Conservation (phyloP, 2,797 vertebrate genomes). For the Hydrolagus colliei region DNA sequence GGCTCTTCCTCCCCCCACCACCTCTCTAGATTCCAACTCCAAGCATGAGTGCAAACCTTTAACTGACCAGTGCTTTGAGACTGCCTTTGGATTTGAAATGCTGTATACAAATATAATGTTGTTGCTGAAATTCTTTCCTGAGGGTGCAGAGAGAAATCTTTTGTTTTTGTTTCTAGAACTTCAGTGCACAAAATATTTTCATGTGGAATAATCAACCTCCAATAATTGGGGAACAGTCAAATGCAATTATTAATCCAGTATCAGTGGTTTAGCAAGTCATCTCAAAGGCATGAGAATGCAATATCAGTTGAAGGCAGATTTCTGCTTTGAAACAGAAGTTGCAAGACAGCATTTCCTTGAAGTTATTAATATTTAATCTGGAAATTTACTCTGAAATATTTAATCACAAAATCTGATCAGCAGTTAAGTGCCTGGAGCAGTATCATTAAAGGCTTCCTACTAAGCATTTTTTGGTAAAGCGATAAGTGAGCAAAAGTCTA, state of each 20-base stretch:
- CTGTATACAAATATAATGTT: no score
- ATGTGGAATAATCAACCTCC: neutral
- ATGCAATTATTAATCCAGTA: neutral
- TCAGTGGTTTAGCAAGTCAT: neutral
- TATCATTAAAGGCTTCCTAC: neutral
- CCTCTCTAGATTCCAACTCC: no score
- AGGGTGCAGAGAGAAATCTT: neutral
- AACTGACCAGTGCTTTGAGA: no score
- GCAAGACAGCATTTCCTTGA: neutral
- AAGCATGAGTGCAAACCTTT: no score
- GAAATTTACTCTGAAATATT: neutral
- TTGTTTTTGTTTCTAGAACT: slow-evolving; percentile 2
- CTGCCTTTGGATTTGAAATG: no score
- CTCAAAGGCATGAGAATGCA: neutral
- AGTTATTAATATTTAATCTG: slow-evolving; percentile 13
- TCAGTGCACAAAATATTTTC: neutral
- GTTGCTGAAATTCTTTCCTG: neutral
- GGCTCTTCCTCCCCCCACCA: no score
- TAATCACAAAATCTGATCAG: neutral
- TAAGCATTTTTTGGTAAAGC: neutral
- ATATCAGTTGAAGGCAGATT: neutral
- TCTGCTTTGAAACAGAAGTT: neutral
- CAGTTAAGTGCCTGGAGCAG: neutral
- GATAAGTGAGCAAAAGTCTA: neutral
- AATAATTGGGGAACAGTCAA: neutral